Conservation (phyloP, 2,888 invertebrate genomes). For the Yponomeuta evonymella region DNA sequence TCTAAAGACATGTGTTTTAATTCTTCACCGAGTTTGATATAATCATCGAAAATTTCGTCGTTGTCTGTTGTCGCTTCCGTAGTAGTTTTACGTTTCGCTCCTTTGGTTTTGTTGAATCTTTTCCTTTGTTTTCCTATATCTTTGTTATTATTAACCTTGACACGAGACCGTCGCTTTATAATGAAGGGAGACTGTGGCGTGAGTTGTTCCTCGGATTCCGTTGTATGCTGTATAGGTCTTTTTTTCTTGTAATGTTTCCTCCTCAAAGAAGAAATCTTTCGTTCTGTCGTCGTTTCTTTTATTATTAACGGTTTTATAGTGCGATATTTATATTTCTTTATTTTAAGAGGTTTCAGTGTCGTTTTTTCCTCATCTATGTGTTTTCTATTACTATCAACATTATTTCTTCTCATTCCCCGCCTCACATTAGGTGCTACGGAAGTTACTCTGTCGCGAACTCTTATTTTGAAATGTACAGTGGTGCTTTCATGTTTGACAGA, state of each 20-base stretch:
- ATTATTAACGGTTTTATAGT: too few species aligned
- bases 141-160: too few species aligned
- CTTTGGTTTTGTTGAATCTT: too few species aligned
- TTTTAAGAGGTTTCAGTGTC: not conserved
- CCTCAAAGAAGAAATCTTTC: too few species aligned
- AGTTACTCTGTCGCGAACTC: not conserved
- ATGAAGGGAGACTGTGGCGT: too few species aligned
- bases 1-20: not conserved
- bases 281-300: too few species aligned
- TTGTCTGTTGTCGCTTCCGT: not conserved
- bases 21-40: not conserved
- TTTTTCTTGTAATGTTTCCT: too few species aligned
- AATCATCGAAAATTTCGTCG: not conserved
- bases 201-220: too few species aligned
- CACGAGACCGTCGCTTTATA: too few species aligned
- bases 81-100: not conserved
- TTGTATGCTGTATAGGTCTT: too few species aligned
- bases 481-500: not conserved
- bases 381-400: not conserved
- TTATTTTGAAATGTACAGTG: not conserved
- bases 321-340: not conserved
- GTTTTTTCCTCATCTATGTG: not conserved
- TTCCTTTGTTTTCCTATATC: too few species aligned
- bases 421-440: not conserved
- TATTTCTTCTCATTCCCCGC: not conserved